phyloP scores from a whole-genome alignment of 1,140 invertebrate species.

The Hyposmocoma kahamanoa region DNA sequence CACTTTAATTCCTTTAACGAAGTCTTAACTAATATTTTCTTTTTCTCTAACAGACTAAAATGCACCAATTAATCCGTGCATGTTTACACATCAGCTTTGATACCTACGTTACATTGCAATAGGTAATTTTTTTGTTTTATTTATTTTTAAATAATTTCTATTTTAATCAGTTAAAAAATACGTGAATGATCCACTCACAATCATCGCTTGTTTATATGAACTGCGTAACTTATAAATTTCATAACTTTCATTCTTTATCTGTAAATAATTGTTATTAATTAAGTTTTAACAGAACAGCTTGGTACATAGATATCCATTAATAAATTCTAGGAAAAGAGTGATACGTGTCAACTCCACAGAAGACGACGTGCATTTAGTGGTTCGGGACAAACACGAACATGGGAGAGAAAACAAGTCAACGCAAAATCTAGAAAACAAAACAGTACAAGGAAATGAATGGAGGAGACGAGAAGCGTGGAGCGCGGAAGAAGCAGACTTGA shows the following conservation, averaged over 20 bases:
- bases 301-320: constrained; percentile 72
- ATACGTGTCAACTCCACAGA: constrained; percentile 83
- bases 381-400: constrained; percentile 77
- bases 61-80: constrained; percentile 39
- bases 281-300: constrained; percentile 49
- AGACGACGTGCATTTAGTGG: constrained; percentile 80
- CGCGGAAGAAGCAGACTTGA: constrained; percentile 78
- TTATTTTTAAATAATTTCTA: neutral
- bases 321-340: constrained; percentile 81
- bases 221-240: neutral
- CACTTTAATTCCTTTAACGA: too few relatives aligned
- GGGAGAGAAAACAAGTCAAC: constrained; percentile 81
- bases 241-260: neutral
- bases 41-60: constrained; percentile 43
- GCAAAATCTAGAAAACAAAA: constrained; percentile 75
- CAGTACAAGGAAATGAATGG: constrained; percentile 82
- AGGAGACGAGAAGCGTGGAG: constrained; percentile 85
- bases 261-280: constrained; percentile 9
- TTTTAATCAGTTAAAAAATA: neutral
- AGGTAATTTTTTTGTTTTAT: constrained; percentile 1
- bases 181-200: neutral
- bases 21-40: constrained; percentile 18
- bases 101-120: neutral
- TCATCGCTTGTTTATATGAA: too few relatives aligned
- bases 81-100: constrained; percentile 29